Evolutionary conservation across 2,888 invertebrate genomes (phyloP).

Genomic region (Tryphoninae sp.): DNA sequence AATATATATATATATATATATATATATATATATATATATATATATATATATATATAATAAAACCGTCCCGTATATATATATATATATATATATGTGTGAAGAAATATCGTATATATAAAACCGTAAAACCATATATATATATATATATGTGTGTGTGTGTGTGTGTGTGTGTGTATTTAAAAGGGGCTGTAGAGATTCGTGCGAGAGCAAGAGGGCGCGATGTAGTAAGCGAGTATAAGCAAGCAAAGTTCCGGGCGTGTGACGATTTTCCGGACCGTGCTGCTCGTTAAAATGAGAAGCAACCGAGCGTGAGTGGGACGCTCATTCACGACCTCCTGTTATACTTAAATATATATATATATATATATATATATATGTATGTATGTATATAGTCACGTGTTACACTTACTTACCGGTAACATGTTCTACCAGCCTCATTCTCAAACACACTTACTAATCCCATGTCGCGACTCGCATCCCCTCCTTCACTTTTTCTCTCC

Average conservation of each 20-base stretch:
- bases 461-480: background rate
- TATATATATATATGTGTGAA: slow-evolving; percentile 7
- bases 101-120: too few species aligned
- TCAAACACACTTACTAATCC: background rate
- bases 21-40: too few species aligned
- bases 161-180: slow-evolving; percentile 4
- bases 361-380: too few species aligned
- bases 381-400: slow-evolving; percentile 19
- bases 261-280: slow-evolving; percentile 48
- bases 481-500: too few species aligned
- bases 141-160: background rate
- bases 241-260: slow-evolving; percentile 50
- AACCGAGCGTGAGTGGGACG: slow-evolving; percentile 60
- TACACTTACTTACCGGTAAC: slow-evolving; percentile 33
- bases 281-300: slow-evolving; percentile 62
- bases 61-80: too few species aligned
- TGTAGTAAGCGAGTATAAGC: slow-evolving; percentile 37
- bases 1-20: too few species aligned
- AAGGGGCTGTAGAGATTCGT: slow-evolving; percentile 26
- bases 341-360: slow-evolving; percentile 31
- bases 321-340: slow-evolving; percentile 49
- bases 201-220: slow-evolving; percentile 21
- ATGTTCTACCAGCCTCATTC: slow-evolving; percentile 22
- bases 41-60: too few species aligned
- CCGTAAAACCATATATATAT: too few species aligned